Evolutionary conservation across 2,888 invertebrate genomes (phyloP).

Genomic region (Agrochola lota): DNA sequence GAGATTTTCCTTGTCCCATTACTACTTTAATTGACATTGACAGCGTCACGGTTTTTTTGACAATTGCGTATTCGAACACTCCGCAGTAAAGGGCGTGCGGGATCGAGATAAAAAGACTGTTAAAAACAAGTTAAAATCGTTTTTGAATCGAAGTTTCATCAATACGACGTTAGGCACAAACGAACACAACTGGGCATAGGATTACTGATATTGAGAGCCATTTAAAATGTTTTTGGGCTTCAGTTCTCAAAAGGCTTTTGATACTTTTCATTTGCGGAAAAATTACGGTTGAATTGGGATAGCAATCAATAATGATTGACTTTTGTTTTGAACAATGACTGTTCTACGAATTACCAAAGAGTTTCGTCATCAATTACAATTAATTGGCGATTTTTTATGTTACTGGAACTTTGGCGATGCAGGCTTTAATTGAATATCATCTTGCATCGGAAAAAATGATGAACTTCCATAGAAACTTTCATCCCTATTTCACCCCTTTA

Average conservation of each 20-base stretch:
- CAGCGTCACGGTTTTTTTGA: constrained; percentile 10
- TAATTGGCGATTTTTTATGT: not conserved
- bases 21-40: constrained; percentile 20
- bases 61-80: constrained; percentile 7
- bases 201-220: constrained; percentile 65
- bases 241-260: constrained; percentile 24
- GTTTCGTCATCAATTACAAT: too few relatives aligned
- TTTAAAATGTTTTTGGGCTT: constrained; percentile 65
- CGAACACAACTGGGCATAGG: constrained; percentile 59
- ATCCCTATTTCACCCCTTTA: not conserved
- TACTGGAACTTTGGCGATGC: not conserved
- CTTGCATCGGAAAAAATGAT: not conserved
- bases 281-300: constrained; percentile 6
- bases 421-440: not conserved
- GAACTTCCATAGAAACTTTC: too few relatives aligned
- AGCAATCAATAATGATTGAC: constrained; percentile 10
- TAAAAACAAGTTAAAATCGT: constrained; percentile 63
- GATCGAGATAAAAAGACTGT: constrained; percentile 32
- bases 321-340: not conserved
- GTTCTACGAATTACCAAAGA: too few relatives aligned
- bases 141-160: constrained; percentile 70
- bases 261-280: constrained; percentile 42
- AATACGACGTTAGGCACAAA: constrained; percentile 69
- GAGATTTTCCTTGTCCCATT: constrained; percentile 21
- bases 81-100: constrained; percentile 5